Base-by-base conservation (phyloP, 2,797 vertebrate species). In the Cuniculus paca region DNA sequence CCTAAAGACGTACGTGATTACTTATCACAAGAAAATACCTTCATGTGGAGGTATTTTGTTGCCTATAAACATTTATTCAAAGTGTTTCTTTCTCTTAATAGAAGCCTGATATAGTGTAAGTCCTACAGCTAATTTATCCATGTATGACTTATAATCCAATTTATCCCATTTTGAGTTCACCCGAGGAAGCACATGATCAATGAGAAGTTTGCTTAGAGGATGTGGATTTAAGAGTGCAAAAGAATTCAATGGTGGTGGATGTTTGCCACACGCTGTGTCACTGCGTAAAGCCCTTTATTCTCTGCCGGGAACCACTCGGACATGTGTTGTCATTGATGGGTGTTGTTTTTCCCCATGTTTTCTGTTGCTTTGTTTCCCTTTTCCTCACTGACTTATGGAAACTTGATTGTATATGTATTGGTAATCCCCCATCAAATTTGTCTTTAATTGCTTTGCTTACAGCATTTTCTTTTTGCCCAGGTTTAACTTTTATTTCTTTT, bases 11-110 rank as follows among this genome's bases (percentile, higher is more conserved):
- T 78, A 96, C 28, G 19, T 78, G 60, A 70, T 50, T 84, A 70
- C 52, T 42, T 68, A 75, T 52, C 58, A 94, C 20, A 52, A 24
- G 45, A 58, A 58, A n/a, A 2, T 34, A 86, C 72, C 72, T 56
- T 81, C 48, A 70, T 54, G 11, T 42, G 63, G 74, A 65, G 50
- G 34, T 52, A 81, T 95, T 85, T 91, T 89, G 58, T 85, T 91
- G 39, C 34, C 42, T 92, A 42, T 74, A 92, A 68, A 31, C 88
- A 90, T 93, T 45, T 89, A 19, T 89, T 56, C 24, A 88, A 93
- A 72, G 56, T 80, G 31, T 93, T 80, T 26, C 3, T 78, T 95
- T 82, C 13, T 86, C 36, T 68, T 90, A 65, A 28, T 70, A n/a
- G 45, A 20, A 95, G 52, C 12, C 50, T 70, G 31, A 54, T 42